Evolutionary conservation across 2,797 vertebrate genomes (phyloP), one percentile per base, ranked within the genome.

Genomic region (Enteromius argenteus): DNA sequence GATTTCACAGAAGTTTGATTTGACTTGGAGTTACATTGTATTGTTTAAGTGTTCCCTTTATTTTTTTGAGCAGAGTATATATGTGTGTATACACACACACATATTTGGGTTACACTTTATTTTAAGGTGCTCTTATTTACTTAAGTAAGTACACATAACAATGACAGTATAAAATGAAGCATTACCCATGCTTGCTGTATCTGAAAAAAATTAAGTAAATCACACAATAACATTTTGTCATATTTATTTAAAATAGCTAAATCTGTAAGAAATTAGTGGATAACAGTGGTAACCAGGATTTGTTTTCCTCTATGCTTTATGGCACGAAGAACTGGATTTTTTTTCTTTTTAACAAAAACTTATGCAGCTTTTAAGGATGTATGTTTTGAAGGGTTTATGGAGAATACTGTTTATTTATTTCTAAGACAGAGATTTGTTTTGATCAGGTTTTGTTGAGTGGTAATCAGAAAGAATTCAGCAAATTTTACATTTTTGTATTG

Each of bases 401-500:
- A 37, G 14, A 37, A 37, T 9, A 4, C 1, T 0, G 0, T 14
- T 51, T 1, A 23, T 80, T 60, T 60, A n/a, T 73, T 32, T 66
- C 2, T 5, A 27, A 58, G 27, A 17, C 3, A 17, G 42, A 13
- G 15, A 82, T 74, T 19, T 62, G 13, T 64, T 58, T 42, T n/a
- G 8, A 74, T 74, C 42, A 46, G 62, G 53, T 32, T 81, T 58
- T 46, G 17, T 15, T 19, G 27, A 67, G 35, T 56, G n/a, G 7
- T 30, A 58, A 35, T 74, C 5, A 74, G 44, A 64, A 49, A 51
- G 30, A 82, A 66, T 53, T 74, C 69, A 30, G 21, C 46, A 23
- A 46, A 72, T 73, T 73, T 81, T 71, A 44, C 49, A 71, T 46
- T 62, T 74, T 53, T 75, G 58, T 53, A 66, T 66, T 67, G 46